phyloP scores from a whole-genome alignment of 1,140 invertebrate species.

The Tetramorium alpestre region DNA sequence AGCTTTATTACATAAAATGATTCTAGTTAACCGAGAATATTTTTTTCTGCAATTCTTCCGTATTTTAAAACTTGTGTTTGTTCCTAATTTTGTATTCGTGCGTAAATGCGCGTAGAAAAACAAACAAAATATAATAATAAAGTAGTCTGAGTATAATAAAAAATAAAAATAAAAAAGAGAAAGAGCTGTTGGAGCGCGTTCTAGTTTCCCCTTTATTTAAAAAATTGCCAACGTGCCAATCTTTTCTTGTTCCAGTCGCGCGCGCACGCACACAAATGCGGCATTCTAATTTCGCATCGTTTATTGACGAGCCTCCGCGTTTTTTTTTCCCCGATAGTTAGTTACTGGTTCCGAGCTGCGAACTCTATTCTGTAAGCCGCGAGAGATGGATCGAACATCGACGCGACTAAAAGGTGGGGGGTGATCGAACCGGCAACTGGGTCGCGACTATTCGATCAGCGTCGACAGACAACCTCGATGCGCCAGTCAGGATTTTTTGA shows the following conservation, averaged over 20 bases:
- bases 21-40: background rate
- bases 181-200: background rate
- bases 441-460: conserved; percentile 67
- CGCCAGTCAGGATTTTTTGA: background rate
- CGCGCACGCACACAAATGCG: background rate
- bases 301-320: background rate
- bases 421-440: conserved; percentile 73
- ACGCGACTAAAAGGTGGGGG: conserved; percentile 28
- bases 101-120: background rate
- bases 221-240: background rate
- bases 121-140: background rate
- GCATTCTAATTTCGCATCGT: background rate
- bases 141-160: background rate
- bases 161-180: background rate
- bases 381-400: conserved; percentile 53
- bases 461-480: conserved; percentile 15
- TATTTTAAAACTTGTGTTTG: background rate
- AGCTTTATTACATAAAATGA: background rate
- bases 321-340: conserved; percentile 19
- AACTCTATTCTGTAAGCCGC: conserved; percentile 20
- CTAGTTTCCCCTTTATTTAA: background rate
- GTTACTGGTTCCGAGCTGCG: background rate
- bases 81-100: background rate
- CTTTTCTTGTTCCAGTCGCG: background rate
- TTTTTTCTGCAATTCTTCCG: background rate